Conservation (phyloP, 2,113 vertebrate species). For the Hiodon tergisus region DNA sequence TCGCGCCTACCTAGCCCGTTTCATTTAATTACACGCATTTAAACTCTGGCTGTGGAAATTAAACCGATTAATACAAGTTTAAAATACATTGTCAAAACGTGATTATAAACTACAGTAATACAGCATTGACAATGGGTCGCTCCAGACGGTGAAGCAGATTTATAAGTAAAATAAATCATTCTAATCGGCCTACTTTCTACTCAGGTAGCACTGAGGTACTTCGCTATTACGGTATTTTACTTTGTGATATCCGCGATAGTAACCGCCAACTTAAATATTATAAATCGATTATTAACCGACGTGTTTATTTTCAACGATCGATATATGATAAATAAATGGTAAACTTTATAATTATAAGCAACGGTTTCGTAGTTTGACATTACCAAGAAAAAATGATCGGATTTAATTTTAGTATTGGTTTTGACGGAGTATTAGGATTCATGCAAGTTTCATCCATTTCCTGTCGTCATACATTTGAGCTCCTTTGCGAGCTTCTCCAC, state of each 20-base stretch:
- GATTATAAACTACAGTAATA: slow-evolving; percentile 26
- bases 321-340: neutral
- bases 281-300: slow-evolving; percentile 1
- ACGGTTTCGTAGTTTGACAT: neutral
- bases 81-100: slow-evolving; percentile 14
- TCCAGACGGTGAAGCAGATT: slow-evolving; percentile 18
- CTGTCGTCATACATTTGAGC: slow-evolving; percentile 10
- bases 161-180: slow-evolving; percentile 22
- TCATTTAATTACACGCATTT: slow-evolving; percentile 52
- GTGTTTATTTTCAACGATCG: neutral
- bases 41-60: slow-evolving; percentile 43
- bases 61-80: slow-evolving; percentile 36
- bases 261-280: neutral
- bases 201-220: slow-evolving; percentile 2
- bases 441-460: slow-evolving; percentile 15
- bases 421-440: slow-evolving; percentile 22
- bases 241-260: slow-evolving; percentile 7
- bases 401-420: slow-evolving; percentile 3
- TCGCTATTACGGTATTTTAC: neutral
- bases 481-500: slow-evolving; percentile 21
- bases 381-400: neutral
- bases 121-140: slow-evolving; percentile 19
- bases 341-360: neutral
- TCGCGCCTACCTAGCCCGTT: slow-evolving; percentile 45
- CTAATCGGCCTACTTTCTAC: slow-evolving; percentile 20